Evolutionary conservation across 2,888 invertebrate species (phyloP).

Genomic region (Rambutsinella grinnellia): DNA sequence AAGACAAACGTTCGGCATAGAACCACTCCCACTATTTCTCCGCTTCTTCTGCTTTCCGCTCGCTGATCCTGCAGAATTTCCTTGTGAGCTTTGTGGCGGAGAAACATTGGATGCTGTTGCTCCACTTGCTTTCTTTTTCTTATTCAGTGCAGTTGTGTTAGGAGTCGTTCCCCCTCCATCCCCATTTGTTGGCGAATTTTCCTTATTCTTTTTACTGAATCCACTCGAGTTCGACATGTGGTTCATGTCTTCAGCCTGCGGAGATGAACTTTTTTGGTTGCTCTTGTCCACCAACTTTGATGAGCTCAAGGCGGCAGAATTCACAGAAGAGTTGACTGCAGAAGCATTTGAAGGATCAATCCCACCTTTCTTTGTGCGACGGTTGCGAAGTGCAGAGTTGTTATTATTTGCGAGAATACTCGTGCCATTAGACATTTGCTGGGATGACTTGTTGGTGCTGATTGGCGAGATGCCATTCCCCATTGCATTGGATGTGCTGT

Average conservation of each 20-base stretch:
- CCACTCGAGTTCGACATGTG: background rate
- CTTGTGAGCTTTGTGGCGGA: conserved; percentile 28
- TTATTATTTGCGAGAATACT: conserved; percentile 30
- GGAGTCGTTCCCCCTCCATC: background rate
- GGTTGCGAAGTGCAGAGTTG: conserved; percentile 34
- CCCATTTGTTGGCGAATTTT: conserved; percentile 36
- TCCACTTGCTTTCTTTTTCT: conserved; percentile 42
- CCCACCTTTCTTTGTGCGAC: conserved; percentile 28
- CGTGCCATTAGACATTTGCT: conserved; percentile 8
- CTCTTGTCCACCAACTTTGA: conserved; percentile 39
- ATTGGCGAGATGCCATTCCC: conserved; percentile 3
- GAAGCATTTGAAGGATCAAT: background rate
- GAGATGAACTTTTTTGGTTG: conserved; percentile 43
- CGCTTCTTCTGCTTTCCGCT: conserved; percentile 29
- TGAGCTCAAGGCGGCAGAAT: background rate
- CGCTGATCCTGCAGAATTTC: background rate
- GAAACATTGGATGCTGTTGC: conserved; percentile 40
- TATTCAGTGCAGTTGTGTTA: background rate
- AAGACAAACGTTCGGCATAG: conserved; percentile 31
- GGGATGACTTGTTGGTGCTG: conserved; percentile 8
- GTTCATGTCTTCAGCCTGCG: conserved; percentile 33
- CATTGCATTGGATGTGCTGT: conserved; percentile 20
- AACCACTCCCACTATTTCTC: conserved; percentile 20
- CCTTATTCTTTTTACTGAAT: conserved; percentile 52
- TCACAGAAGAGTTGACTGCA: background rate